These are phyloP conservation scores for Aldabrachelys gigantea DNA, from an alignment of 2,113 vertebrate species.

Conservation along the genomic window DNA sequence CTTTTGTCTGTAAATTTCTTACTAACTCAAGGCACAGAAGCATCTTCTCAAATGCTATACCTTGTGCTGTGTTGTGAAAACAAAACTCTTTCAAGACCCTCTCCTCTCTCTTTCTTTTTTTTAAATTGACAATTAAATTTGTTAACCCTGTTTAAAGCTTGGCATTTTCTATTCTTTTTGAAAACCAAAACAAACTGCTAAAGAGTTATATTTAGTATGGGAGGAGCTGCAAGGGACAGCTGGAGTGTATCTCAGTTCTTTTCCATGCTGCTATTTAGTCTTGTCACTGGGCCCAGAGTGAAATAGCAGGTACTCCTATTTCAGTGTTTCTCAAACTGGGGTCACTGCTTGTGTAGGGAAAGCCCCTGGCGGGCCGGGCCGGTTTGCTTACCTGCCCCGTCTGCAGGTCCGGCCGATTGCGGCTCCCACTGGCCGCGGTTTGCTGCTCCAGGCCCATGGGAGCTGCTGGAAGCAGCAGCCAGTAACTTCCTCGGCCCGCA, in stretches of 20 bases:
- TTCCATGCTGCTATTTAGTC: background rate
- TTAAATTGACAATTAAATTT: slow-evolving; percentile 28
- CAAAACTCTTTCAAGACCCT: background rate
- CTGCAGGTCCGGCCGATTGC: no score
- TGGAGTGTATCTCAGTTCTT: slow-evolving; percentile 17
- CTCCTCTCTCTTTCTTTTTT: background rate
- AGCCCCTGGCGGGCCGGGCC: no score
- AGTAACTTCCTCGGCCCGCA: no score
- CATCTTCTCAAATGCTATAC: background rate
- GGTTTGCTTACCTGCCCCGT: no score
- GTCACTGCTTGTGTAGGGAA: no score
- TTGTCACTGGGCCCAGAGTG: background rate
- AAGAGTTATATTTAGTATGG: slow-evolving; percentile 49
- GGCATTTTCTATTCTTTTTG: slow-evolving; percentile 53
- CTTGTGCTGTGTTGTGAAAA: background rate
- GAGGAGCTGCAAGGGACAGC: slow-evolving; percentile 41
- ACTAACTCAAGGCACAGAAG: background rate
- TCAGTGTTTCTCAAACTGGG: background rate
- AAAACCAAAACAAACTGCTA: slow-evolving; percentile 44
- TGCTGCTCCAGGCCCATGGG: no score
- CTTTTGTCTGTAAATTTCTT: background rate
- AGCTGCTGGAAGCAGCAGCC: no score
- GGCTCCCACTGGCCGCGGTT: no score
- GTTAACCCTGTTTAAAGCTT: slow-evolving; percentile 1
- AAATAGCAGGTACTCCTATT: slow-evolving; percentile 6